Conservation (phyloP, 2,888 invertebrate species). For the Scotopteryx bipunctaria region DNA sequence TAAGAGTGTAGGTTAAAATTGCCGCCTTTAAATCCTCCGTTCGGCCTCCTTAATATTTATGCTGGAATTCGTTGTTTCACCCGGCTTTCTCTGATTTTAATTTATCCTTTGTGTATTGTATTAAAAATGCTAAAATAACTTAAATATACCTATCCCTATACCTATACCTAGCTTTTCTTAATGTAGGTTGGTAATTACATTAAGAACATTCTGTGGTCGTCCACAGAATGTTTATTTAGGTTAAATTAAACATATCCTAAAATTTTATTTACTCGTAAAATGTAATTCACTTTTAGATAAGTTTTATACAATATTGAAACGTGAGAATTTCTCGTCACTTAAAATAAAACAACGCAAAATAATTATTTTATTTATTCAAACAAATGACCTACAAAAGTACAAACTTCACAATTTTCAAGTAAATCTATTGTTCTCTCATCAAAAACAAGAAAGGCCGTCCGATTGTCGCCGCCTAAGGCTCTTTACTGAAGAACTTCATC, state of each 20-base stretch:
- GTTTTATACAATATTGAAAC: too few relatives aligned
- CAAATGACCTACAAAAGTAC: slow-evolving; percentile 15
- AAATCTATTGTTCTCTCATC: slow-evolving; percentile 38
- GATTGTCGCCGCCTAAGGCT: slow-evolving; percentile 36
- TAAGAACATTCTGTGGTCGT: too few relatives aligned
- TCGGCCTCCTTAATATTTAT: slow-evolving; percentile 78
- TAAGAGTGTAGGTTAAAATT: slow-evolving; percentile 83
- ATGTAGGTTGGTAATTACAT: too few relatives aligned
- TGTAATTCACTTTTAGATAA: too few relatives aligned
- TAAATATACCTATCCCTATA: not conserved
- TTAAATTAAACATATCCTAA: too few relatives aligned
- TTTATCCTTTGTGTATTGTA: not conserved
- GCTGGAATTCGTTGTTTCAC: slow-evolving; percentile 60
- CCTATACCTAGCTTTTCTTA: not conserved
- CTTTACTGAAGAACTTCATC: not conserved
- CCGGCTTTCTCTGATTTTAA: slow-evolving; percentile 46
- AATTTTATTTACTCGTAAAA: too few relatives aligned
- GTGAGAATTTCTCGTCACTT: too few relatives aligned
- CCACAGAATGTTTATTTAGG: too few relatives aligned
- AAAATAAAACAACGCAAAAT: too few relatives aligned
- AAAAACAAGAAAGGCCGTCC: slow-evolving; percentile 36
- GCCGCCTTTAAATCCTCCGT: slow-evolving; percentile 81
- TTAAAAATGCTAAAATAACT: not conserved
- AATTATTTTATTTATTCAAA: not conserved
- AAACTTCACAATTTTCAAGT: slow-evolving; percentile 13